phyloP scores from a whole-genome alignment of 2,113 vertebrate genomes.

The Diphyllodes magnificus region DNA sequence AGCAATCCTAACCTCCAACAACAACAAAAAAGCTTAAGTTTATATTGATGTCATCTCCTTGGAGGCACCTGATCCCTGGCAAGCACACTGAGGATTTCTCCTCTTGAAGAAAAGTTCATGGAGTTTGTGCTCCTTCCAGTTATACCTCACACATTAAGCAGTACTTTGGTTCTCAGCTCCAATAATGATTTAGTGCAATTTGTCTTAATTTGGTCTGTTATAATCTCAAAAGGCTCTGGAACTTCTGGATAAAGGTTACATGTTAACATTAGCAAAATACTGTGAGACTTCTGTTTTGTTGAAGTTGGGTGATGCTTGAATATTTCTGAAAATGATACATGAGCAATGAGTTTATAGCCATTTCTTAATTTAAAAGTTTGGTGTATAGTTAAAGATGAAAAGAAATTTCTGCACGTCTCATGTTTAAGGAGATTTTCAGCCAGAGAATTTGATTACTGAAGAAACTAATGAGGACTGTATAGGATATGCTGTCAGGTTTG shows the following conservation, averaged over 20 bases:
- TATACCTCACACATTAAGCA: neutral
- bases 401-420: neutral
- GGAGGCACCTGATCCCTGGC: neutral
- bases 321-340: neutral
- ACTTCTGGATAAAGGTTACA: accelerated
- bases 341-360: neutral
- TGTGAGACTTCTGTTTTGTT: neutral
- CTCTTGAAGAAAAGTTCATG: neutral
- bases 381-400: neutral
- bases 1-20: neutral
- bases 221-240: neutral
- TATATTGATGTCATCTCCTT: neutral
- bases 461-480: neutral
- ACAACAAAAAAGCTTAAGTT: neutral
- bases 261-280: neutral
- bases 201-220: neutral
- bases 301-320: neutral
- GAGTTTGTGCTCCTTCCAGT: neutral
- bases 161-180: neutral
- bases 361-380: neutral
- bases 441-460: neutral
- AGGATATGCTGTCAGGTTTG: neutral
- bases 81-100: neutral
- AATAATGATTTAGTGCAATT: neutral
- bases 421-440: neutral